phyloP scores from a whole-genome alignment of 2,888 invertebrate genomes.

The Eurytoma californica region DNA sequence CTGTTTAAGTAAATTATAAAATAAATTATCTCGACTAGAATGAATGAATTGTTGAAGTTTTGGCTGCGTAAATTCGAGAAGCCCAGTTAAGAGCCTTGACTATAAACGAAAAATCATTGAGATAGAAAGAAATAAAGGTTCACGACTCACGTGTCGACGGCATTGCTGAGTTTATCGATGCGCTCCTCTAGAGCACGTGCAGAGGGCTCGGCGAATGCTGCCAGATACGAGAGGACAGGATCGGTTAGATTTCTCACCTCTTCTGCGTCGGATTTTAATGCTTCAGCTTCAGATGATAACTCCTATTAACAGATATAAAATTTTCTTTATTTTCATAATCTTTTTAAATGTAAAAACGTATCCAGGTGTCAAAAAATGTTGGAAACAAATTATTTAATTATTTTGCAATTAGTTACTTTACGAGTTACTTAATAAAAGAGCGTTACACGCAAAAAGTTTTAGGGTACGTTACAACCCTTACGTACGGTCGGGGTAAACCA shows the following conservation, averaged over 20 bases:
- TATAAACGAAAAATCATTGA: neutral
- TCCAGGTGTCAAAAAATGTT: no score
- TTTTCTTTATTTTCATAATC: neutral
- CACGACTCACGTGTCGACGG: constrained; percentile 80
- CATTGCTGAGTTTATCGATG: constrained; percentile 82
- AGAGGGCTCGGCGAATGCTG: constrained; percentile 82
- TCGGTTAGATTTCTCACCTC: constrained; percentile 83
- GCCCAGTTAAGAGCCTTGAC: neutral
- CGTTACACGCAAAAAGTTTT: constrained; percentile 11
- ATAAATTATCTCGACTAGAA: neutral
- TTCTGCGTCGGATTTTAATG: constrained; percentile 80
- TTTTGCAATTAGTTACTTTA: no score
- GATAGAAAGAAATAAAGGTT: constrained; percentile 26
- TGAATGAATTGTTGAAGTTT: neutral
- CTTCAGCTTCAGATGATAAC: constrained; percentile 83
- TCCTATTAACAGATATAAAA: constrained; percentile 77
- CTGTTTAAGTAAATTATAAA: neutral
- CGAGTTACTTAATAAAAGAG: neutral
- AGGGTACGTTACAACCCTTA: neutral
- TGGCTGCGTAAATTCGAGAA: neutral
- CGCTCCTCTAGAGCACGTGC: constrained; percentile 83
- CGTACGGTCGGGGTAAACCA: neutral
- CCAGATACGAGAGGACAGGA: constrained; percentile 83
- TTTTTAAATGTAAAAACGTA: neutral
- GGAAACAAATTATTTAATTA: neutral